These are phyloP conservation scores for Eucidaris tribuloides DNA, from an alignment of 35 echinoderm and acorn worm genomes.

Conservation along the genomic window DNA sequence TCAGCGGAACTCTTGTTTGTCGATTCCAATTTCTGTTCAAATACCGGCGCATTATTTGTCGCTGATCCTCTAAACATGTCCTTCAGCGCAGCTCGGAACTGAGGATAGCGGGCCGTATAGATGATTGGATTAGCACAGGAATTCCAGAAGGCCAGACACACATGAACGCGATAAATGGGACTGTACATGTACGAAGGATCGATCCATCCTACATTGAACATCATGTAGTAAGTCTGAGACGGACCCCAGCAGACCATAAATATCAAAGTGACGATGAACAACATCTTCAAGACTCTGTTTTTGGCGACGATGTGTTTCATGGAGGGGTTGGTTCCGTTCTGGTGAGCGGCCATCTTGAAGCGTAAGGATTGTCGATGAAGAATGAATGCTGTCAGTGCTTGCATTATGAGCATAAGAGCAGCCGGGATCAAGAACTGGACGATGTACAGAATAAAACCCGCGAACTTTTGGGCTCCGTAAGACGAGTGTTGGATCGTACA, in stretches of 20 bases:
- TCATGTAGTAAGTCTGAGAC: neutral
- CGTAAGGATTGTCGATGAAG: neutral
- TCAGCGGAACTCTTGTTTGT: no score
- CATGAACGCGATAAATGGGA: neutral
- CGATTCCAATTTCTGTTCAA: no score
- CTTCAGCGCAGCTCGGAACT: no score
- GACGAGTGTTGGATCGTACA: neutral
- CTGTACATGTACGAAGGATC: neutral
- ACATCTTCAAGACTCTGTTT: neutral
- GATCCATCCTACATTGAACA: neutral
- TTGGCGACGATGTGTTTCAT: neutral
- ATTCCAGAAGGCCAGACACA: neutral
- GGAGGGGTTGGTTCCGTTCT: neutral
- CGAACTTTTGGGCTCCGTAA: neutral
- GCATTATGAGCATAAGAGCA: neutral
- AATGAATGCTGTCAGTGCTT: neutral
- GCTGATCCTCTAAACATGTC: no score
- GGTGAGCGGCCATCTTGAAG: neutral
- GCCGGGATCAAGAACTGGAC: neutral
- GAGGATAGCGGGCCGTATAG: neutral
- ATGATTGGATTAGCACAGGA: conserved; percentile 7
- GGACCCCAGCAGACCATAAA: neutral
- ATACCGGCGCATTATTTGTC: no score
- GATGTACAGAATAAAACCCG: neutral
- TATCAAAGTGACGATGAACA: neutral